phyloP scores from a whole-genome alignment of 1,140 invertebrate species.

The Marisa cornuarietis region DNA sequence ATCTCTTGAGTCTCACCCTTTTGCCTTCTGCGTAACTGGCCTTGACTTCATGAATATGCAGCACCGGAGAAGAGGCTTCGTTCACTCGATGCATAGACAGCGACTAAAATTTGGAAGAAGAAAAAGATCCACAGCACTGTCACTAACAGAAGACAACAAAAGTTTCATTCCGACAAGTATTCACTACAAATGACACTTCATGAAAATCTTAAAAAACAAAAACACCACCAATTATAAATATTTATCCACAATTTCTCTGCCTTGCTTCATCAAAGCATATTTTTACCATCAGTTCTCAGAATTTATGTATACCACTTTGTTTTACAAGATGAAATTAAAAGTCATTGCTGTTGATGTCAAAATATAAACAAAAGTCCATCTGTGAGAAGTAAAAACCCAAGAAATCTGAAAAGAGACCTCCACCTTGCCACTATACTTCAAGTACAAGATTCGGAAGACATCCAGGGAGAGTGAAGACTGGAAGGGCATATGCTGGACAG shows the following conservation, averaged over 20 bases:
- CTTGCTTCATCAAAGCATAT: no score
- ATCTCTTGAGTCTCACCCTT: slow-evolving; percentile 24
- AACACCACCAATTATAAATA: no score
- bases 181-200: no score
- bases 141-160: no score
- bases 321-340: no score
- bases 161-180: no score
- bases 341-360: no score
- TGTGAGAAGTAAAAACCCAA: not conserved
- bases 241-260: no score
- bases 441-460: slow-evolving; percentile 51
- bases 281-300: no score
- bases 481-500: slow-evolving; percentile 32
- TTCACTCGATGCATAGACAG: slow-evolving; percentile 20
- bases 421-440: slow-evolving; percentile 38
- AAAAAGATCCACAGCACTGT: no score
- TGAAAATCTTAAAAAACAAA: no score
- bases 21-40: slow-evolving; percentile 34
- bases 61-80: slow-evolving; percentile 28
- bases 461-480: slow-evolving; percentile 43
- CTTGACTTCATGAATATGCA: slow-evolving; percentile 42
- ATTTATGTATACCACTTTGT: no score
- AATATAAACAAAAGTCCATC: not conserved
- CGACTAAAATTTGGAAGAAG: slow-evolving; percentile 13
- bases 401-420: not conserved